Base-by-base conservation (phyloP, 30 jellyfish, hydroid and myxozoan genomes). In the Cassiopea andromeda region DNA sequence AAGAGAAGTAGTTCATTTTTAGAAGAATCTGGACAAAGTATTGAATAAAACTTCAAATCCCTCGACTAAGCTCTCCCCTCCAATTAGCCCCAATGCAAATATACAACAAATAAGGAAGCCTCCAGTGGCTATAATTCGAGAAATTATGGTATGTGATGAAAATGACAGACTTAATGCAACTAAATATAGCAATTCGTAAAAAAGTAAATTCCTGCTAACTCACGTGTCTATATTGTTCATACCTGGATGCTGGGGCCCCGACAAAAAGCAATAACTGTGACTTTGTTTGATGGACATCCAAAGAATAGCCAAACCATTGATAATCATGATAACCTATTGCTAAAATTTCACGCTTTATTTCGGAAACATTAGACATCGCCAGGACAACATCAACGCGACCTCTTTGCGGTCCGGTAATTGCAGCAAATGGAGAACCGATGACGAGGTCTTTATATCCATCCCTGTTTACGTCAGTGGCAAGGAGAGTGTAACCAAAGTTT, bases 161-260 rank as follows among this genome's bases (percentile, higher is more conserved):
- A 27, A 27, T 27, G 38, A 27, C 38, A 27, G 38, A 27, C 38
- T 27, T 27, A 27, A 27, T 27, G 38, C 38, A 27, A 27, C 38
- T 27, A 27, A 27, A 27, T 27, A 27, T 27, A 27, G 38, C 38
- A 27, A 27, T 27, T 27, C 38, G 38, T 27, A 27, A 27, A 27
- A 27, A 27, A 27, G 38, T 10, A 54, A 54, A 6, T 54, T 3
- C 12, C 12, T 54, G 64, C 12, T 3, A 54, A 54, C 64, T 54
- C 12, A 54, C 12, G 12, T 3, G 12, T 54, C 64, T 3, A 54
- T 3, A 3, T 54, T 10, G 64, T 54, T 69, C 48, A 19, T 69
- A 93, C 98, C 98, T 88, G 78, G 48, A 83, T 1, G 92, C 91
- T 15, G 98, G 98, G 10, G 98, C 90, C 48, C 98, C 98, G 7